These are phyloP conservation scores for Gymnosoma rotundatum DNA, from an alignment of 2,888 invertebrate genomes.

Conservation along the genomic window DNA sequence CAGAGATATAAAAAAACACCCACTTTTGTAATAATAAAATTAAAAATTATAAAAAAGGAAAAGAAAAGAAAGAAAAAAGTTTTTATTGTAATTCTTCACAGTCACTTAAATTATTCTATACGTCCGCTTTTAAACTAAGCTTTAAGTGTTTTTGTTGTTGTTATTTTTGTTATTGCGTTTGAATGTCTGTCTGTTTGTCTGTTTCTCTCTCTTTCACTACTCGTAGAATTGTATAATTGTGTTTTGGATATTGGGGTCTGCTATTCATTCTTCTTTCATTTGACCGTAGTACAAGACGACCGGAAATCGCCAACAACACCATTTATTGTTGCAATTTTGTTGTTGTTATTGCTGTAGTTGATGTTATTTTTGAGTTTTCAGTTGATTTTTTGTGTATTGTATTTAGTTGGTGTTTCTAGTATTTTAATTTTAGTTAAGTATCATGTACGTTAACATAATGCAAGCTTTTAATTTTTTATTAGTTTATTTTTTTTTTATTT, in stretches of 20 bases:
- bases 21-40: constrained; percentile 56
- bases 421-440: constrained; percentile 48
- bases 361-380: constrained; percentile 39
- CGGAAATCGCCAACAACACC: constrained; percentile 78
- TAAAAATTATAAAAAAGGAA: constrained; percentile 25
- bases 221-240: constrained; percentile 7
- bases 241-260: constrained; percentile 41
- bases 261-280: constrained; percentile 51
- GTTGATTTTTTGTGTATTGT: constrained; percentile 16
- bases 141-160: constrained; percentile 42
- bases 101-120: constrained; percentile 68
- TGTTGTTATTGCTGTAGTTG: constrained; percentile 15
- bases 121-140: constrained; percentile 68
- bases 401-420: constrained; percentile 40
- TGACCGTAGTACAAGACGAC: constrained; percentile 71
- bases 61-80: constrained; percentile 37
- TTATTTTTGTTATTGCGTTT: constrained; percentile 39
- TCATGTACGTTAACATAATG: constrained; percentile 58
- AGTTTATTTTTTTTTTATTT: background rate
- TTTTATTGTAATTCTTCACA: constrained; percentile 67
- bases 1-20: constrained; percentile 51
- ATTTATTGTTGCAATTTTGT: constrained; percentile 75
- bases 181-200: constrained; percentile 12
- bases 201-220: constrained; percentile 20
- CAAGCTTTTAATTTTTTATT: constrained; percentile 23